Percentiles rank a stretch among this genome's conserved stretches.
Evolutionary conservation across 1,140 invertebrate genomes (phyloP).

Genomic region (Hyphantria cunea): DNA sequence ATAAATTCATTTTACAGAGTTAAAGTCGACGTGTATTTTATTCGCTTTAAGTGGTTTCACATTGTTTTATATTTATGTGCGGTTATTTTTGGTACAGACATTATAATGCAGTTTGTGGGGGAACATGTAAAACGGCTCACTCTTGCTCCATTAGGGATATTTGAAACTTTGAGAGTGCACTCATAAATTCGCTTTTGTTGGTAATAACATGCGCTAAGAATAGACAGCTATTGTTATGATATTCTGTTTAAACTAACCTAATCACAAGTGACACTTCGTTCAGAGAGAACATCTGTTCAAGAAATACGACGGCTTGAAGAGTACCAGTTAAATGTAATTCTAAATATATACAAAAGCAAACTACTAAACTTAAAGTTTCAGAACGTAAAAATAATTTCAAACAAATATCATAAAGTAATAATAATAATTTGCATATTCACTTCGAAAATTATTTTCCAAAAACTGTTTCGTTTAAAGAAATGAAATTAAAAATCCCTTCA

Average conservation of each 20-base stretch:
- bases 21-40: conserved; percentile 80
- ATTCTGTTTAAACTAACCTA: conserved; percentile 20
- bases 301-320: too few species aligned
- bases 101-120: conserved; percentile 80
- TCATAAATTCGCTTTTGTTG: conserved; percentile 78
- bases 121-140: conserved; percentile 74
- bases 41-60: conserved; percentile 82
- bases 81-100: conserved; percentile 78
- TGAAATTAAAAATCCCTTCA: too few species aligned
- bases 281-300: not conserved
- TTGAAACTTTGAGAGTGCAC: conserved; percentile 78
- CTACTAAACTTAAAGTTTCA: too few species aligned
- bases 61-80: conserved; percentile 82
- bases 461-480: too few species aligned
- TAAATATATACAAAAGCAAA: too few species aligned
- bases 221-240: conserved; percentile 62
- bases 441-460: too few species aligned
- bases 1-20: conserved; percentile 82
- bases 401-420: too few species aligned
- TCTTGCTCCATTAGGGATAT: conserved; percentile 80
- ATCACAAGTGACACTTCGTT: not conserved
- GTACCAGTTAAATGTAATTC: too few species aligned
- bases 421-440: too few species aligned
- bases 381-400: too few species aligned
- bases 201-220: conserved; percentile 69